phyloP scores from a whole-genome alignment of 2,888 invertebrate species.

The Cynaeus angustus region DNA sequence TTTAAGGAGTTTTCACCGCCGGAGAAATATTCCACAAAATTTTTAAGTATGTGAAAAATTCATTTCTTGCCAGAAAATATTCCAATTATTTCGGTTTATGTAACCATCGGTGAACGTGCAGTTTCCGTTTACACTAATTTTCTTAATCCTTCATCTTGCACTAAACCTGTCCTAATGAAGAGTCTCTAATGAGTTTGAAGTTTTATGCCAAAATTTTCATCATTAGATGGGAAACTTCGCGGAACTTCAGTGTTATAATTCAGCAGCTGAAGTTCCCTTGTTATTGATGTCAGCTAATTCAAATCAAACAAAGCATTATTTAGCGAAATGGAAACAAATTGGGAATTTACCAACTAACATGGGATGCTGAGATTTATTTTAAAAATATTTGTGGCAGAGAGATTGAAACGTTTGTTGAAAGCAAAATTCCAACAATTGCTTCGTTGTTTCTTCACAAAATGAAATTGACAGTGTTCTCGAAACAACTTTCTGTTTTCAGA shows the following conservation, averaged over 20 bases:
- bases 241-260: conserved; percentile 19
- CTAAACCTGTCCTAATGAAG: conserved; percentile 22
- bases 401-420: too few relatives aligned
- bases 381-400: neutral
- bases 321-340: conserved; percentile 11
- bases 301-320: conserved; percentile 12
- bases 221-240: conserved; percentile 19
- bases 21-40: neutral
- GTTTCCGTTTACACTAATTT: neutral
- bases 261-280: conserved; percentile 15
- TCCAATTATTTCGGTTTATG: too few relatives aligned
- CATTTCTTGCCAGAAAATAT: too few relatives aligned
- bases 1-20: neutral
- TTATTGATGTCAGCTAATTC: conserved; percentile 24
- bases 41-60: neutral
- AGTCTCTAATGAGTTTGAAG: conserved; percentile 32
- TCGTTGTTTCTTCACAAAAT: neutral
- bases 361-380: neutral
- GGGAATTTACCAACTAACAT: neutral
- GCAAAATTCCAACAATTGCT: too few relatives aligned
- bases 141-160: neutral
- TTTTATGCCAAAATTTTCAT: conserved; percentile 21
- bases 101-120: neutral
- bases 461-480: neutral
- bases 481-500: too few relatives aligned